phyloP scores from a whole-genome alignment of 2,888 invertebrate species.

The Orthosia gracilis region DNA sequence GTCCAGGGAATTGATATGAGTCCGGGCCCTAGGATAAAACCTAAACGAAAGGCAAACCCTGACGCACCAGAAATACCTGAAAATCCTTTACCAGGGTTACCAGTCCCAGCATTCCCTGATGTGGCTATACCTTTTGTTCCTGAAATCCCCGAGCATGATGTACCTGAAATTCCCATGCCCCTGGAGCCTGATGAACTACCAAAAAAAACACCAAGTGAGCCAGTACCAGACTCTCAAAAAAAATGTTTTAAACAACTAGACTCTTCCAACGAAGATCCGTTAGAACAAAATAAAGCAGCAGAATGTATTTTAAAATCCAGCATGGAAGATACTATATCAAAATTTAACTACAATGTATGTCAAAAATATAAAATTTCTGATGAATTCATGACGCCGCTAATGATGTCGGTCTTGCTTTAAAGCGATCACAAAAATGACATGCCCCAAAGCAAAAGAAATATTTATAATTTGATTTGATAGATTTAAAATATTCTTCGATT shows the following conservation, averaged over 20 bases:
- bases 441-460: not conserved
- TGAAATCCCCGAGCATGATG: constrained; percentile 37
- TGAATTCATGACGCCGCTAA: constrained; percentile 5
- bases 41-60: constrained; percentile 26
- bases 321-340: not conserved
- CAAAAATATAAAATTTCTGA: constrained; percentile 4
- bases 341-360: not conserved
- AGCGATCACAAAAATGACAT: not conserved
- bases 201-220: constrained; percentile 3
- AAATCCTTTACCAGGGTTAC: constrained; percentile 48
- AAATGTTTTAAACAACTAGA: not conserved
- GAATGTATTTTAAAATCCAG: not conserved
- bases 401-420: not conserved
- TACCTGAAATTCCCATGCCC: constrained; percentile 48
- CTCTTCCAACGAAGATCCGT: not conserved
- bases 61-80: constrained; percentile 38
- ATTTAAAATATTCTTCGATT: not conserved
- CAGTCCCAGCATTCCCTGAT: constrained; percentile 42
- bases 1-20: constrained; percentile 23
- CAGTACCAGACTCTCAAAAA: not conserved
- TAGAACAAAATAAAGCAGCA: not conserved
- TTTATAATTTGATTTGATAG: constrained; percentile 6
- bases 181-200: constrained; percentile 22
- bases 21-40: constrained; percentile 16
- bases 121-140: constrained; percentile 52